Evolutionary conservation across 2,797 vertebrate genomes (phyloP), one percentile per base, ranked within the genome.

Genomic region (Enoplosus armatus): DNA sequence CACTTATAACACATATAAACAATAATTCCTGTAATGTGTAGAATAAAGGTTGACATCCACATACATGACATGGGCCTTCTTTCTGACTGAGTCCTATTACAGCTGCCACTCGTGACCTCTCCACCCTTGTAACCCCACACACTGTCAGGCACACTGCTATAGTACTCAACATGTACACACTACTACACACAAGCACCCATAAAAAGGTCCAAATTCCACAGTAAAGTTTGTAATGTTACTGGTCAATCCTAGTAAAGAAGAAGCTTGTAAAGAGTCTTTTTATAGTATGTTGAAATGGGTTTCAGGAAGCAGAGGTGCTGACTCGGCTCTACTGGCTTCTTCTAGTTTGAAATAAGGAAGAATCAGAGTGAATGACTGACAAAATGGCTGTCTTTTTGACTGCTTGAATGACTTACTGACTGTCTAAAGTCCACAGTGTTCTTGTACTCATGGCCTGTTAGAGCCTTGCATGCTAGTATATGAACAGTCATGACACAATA

Each of bases 291-390:
- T 78, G 80, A 85, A 91, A 90, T 48, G 8, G 20, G 33, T 75
- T 87, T 85, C 72, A 86, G 85, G 86, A 91, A 89, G 64, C 51
- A 61, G 35, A 87, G 51, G 11, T 76, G 87, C 89, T 89, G 87
- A 92, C 62, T 83, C 39, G 0, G 54, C 77, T 82, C 35, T 45
- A 6, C n/a, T 0, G 1, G 8, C 22, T 58, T 62, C 47, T 53
- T 63, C 10, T 35, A 22, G 24, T 55, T 59, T 53, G 22, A 68
- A 75, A 58, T 24, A 4, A 43, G 22, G 64, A 85, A 43, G 60
- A 80, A 69, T 68, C 16, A 2, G 20, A 35, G 24, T 50, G 12
- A 75, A 59, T 24, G 41, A 53, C 45, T 62, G 41, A 63, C 4
- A 5, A 35, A 65, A 24, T 2, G 24, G 26, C 33, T 22, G 37